phyloP scores from a whole-genome alignment of 2,113 vertebrate species.

The Micronycteris hirsuta region DNA sequence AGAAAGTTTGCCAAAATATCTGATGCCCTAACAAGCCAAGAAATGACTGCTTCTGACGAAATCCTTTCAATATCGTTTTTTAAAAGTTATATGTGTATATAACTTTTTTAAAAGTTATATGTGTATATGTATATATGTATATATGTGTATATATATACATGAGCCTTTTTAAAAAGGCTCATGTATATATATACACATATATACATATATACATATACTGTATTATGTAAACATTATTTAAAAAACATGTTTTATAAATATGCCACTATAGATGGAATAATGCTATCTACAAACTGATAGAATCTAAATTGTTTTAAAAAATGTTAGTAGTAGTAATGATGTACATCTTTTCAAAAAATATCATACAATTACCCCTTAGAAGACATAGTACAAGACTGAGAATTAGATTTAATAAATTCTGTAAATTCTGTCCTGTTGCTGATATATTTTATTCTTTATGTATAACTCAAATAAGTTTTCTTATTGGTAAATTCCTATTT shows the following conservation, averaged over 20 bases:
- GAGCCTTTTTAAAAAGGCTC: too few species aligned
- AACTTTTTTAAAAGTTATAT: too few species aligned
- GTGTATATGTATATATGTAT: too few species aligned
- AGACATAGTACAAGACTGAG: neutral
- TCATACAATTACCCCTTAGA: neutral
- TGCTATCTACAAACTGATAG: neutral
- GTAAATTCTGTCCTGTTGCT: neutral
- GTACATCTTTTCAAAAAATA: slow-evolving; percentile 20
- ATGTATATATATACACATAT: neutral
- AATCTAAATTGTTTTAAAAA: neutral
- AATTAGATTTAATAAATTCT: slow-evolving; percentile 29
- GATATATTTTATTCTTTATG: neutral
- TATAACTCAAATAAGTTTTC: neutral
- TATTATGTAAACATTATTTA: neutral
- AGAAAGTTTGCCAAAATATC: slow-evolving; percentile 21
- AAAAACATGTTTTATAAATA: neutral
- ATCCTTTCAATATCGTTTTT: neutral
- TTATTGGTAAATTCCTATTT: slow-evolving; percentile 28
- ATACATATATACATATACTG: neutral
- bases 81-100: neutral
- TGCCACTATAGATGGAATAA: neutral
- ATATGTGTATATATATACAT: too few species aligned
- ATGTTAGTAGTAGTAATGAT: neutral
- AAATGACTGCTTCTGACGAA: neutral
- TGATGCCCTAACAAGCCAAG: neutral